Percentiles rank a stretch among this genome's conserved stretches.
These are phyloP conservation scores for Donacobius atricapilla DNA, from an alignment of 2,113 vertebrate species.

Conservation along the genomic window DNA sequence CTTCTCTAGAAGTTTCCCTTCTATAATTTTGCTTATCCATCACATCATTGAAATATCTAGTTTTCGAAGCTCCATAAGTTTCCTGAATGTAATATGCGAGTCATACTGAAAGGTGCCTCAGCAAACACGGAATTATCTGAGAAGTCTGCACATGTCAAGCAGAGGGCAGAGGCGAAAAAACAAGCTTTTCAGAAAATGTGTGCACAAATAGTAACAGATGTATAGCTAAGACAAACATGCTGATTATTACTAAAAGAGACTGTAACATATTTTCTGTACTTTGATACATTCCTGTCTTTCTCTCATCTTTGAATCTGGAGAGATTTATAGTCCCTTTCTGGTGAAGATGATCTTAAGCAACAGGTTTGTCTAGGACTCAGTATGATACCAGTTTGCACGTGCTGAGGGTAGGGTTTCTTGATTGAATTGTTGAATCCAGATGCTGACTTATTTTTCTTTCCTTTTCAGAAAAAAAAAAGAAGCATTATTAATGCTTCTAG, in stretches of 20 bases:
- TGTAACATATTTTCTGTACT: neutral
- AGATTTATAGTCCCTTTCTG: neutral
- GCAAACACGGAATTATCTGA: neutral
- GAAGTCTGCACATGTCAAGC: neutral
- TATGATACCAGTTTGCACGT: accelerated
- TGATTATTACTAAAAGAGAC: neutral
- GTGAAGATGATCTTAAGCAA: neutral
- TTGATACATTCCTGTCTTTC: neutral
- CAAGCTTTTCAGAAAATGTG: neutral
- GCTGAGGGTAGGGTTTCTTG: neutral
- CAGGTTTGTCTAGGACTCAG: neutral
- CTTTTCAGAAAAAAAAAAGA: neutral
- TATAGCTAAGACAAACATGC: neutral
- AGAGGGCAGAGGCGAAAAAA: neutral
- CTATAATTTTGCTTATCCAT: neutral
- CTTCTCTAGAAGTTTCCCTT: neutral
- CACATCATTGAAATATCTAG: neutral
- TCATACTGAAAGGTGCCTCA: neutral
- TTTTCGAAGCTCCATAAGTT: neutral
- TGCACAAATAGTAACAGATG: neutral
- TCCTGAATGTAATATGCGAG: neutral
- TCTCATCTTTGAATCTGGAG: neutral
- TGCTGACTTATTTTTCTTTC: neutral
- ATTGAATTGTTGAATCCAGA: neutral
- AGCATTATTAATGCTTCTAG: neutral